These are phyloP conservation scores for Tenthredo notha DNA, from an alignment of 2,888 invertebrate genomes.

Conservation along the genomic window DNA sequence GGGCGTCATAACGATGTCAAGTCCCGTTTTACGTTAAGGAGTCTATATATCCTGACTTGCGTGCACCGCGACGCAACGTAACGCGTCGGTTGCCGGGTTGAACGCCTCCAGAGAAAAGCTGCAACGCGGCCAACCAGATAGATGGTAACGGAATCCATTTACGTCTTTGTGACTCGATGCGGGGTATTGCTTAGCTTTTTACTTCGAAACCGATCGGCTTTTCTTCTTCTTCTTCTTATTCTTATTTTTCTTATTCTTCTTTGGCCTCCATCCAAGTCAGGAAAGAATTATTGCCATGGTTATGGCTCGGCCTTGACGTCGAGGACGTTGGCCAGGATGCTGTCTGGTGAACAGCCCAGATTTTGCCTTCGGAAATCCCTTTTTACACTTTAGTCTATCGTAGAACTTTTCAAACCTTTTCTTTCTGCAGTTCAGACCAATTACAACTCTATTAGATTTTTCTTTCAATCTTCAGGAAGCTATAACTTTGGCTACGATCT, in stretches of 20 bases:
- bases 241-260: not conserved
- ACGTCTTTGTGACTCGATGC: constrained; percentile 8
- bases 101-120: constrained; percentile 1
- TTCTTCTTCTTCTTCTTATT: not conserved
- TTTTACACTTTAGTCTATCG: not conserved
- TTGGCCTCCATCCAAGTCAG: not conserved
- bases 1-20: not conserved
- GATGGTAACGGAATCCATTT: constrained; percentile 37
- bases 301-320: constrained; percentile 40
- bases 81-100: constrained; percentile 40
- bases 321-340: constrained; percentile 18
- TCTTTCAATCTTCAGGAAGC: not conserved
- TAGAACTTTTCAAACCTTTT: not conserved
- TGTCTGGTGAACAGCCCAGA: not conserved
- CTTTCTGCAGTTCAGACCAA: not conserved
- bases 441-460: not conserved
- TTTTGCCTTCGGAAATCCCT: not conserved
- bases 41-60: not conserved
- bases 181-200: constrained; percentile 25
- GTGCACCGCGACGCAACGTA: constrained; percentile 15
- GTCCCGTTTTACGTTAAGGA: constrained; percentile 37
- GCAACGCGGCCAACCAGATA: constrained; percentile 36
- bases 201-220: not conserved
- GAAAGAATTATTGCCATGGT: constrained; percentile 34
- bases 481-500: not conserved